These are phyloP conservation scores for Dicentrarchus labrax DNA, from an alignment of 2,113 vertebrate species.

Conservation along the genomic window DNA sequence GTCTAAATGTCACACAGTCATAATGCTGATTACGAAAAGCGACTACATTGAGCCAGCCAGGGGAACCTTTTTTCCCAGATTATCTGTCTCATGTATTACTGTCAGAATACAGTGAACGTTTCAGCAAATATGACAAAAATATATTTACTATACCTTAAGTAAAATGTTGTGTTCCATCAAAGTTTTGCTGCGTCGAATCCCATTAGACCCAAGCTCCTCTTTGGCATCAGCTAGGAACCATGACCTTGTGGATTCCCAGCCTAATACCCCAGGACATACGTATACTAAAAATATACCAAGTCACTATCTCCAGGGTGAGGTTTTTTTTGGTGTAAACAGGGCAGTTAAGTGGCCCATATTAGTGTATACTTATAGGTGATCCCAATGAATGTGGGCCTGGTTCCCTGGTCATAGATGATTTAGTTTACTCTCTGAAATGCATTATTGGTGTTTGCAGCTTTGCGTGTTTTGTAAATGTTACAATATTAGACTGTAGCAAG, in stretches of 20 bases:
- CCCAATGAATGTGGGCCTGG: conserved; percentile 15
- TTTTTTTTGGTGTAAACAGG: conserved; percentile 44
- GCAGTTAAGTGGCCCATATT: conserved; percentile 39
- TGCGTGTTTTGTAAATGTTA: neutral
- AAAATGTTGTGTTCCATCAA: conserved; percentile 50
- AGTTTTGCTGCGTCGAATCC: conserved; percentile 37
- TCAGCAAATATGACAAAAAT: no score
- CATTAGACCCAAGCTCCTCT: conserved; percentile 47
- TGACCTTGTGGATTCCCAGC: conserved; percentile 62
- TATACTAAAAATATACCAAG: conserved; percentile 63
- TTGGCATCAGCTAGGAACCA: conserved; percentile 52
- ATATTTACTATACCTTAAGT: neutral
- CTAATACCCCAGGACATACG: conserved; percentile 40
- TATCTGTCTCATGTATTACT: no score
- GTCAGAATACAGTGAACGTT: no score
- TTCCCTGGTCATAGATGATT: conserved; percentile 28
- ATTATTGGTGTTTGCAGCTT: conserved; percentile 24
- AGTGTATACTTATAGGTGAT: conserved; percentile 44
- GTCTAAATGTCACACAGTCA: conserved; percentile 32
- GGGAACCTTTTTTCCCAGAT: no score
- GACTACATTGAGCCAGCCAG: no score
- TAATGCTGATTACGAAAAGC: neutral
- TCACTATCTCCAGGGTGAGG: conserved; percentile 31
- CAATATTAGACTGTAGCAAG: neutral
- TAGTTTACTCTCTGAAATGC: conserved; percentile 40